Percentiles rank a stretch among this genome's conserved stretches.
Evolutionary conservation across 2,797 vertebrate species (phyloP).

Genomic region (Epinephelus awoara): DNA sequence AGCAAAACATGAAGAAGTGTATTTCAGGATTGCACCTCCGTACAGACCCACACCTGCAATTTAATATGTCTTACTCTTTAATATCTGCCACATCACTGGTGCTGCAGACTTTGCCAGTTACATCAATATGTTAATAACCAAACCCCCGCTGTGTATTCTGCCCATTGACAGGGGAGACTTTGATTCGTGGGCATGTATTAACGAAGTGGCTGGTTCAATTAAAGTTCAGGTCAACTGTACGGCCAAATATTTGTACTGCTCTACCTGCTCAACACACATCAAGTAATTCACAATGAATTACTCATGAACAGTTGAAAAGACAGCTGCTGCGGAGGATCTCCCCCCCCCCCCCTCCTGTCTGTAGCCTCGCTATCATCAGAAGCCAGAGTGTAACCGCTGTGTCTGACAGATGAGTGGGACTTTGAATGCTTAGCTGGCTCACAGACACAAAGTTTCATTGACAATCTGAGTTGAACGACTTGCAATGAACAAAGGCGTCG

Average conservation of each 20-base stretch:
- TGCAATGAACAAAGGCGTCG: conserved; percentile 73
- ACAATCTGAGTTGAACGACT: conserved; percentile 71
- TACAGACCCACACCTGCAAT: conserved; percentile 18
- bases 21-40: not conserved
- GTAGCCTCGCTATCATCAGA: conserved; percentile 59
- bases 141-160: not conserved
- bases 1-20: conserved; percentile 1
- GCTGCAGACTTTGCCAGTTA: conserved; percentile 15
- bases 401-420: conserved; percentile 70
- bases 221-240: conserved; percentile 18
- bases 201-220: conserved; percentile 2
- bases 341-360: not conserved
- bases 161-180: conserved; percentile 22
- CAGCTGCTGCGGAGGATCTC: conserved; percentile 37
- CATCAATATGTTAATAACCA: conserved; percentile 37
- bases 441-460: conserved; percentile 77
- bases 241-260: conserved; percentile 6
- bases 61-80: conserved; percentile 16
- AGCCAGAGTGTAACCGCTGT: conserved; percentile 54
- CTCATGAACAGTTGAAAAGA: conserved; percentile 41
- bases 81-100: conserved; percentile 3
- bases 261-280: conserved; percentile 33
- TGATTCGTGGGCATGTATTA: conserved; percentile 19
- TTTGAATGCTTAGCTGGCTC: conserved; percentile 57
- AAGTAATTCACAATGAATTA: conserved; percentile 54